phyloP scores from a whole-genome alignment of 2,113 vertebrate species.

The Isurus oxyrinchus region DNA sequence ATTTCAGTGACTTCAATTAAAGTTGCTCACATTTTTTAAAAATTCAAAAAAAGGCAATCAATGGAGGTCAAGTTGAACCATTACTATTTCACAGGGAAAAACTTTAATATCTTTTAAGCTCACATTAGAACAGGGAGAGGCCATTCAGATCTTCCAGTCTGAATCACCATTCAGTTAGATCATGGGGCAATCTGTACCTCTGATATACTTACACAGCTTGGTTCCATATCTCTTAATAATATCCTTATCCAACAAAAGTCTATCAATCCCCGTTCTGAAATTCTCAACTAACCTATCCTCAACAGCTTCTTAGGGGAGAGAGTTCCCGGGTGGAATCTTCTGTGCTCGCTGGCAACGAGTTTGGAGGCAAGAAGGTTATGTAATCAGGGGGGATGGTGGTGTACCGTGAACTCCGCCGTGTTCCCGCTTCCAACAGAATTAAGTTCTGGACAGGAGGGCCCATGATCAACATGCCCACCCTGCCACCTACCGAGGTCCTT shows the following conservation, averaged over 20 bases:
- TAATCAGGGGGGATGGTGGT: too few species aligned
- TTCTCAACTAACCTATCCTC: neutral
- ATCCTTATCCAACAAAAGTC: neutral
- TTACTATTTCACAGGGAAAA: neutral
- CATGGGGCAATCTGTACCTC: neutral
- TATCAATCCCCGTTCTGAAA: neutral
- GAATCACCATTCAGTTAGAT: neutral
- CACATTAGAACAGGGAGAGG: neutral
- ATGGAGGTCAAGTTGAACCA: neutral
- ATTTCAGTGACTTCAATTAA: constrained; percentile 19
- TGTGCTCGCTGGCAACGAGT: too few species aligned
- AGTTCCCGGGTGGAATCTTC: neutral
- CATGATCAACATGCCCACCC: too few species aligned
- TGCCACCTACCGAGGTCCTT: too few species aligned
- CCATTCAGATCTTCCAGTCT: neutral
- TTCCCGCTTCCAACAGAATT: too few species aligned
- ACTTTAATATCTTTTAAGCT: neutral
- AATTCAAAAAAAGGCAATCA: neutral
- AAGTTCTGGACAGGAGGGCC: too few species aligned
- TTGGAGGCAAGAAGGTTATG: too few species aligned
- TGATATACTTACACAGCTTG: neutral
- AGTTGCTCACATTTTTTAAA: neutral
- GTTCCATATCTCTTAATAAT: neutral
- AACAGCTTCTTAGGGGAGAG: neutral
- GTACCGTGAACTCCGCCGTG: too few species aligned